Evolutionary conservation across 2,797 vertebrate genomes (phyloP).

Genomic region (Acropternis orthonyx): DNA sequence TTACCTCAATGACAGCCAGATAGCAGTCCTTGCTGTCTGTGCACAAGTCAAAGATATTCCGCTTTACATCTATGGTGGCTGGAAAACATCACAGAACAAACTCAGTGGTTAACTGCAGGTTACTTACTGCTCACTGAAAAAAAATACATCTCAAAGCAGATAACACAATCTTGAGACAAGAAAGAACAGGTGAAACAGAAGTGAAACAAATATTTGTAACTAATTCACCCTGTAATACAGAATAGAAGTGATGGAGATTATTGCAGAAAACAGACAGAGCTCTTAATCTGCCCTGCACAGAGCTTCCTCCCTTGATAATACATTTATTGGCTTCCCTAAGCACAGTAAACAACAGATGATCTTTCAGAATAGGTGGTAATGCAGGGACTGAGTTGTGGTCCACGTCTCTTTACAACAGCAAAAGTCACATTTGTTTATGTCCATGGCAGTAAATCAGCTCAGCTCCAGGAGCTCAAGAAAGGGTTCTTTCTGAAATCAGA

Average conservation of each 20-base stretch:
- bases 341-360: neutral
- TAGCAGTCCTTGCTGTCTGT: constrained; percentile 99
- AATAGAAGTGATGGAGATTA: neutral
- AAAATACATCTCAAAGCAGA: neutral
- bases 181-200: neutral
- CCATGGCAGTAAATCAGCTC: neutral
- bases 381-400: neutral
- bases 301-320: neutral
- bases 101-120: neutral
- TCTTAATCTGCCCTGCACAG: neutral
- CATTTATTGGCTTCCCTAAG: neutral
- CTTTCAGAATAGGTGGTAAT: neutral
- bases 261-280: neutral
- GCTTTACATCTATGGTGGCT: constrained; percentile 98
- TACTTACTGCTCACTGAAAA: neutral
- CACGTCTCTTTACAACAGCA: neutral
- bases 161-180: neutral
- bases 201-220: neutral
- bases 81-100: constrained; percentile 59
- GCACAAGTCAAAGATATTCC: constrained; percentile 98
- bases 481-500: neutral
- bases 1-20: constrained; percentile 97
- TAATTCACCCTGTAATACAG: neutral
- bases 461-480: neutral
- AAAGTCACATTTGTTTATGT: neutral